Percentiles rank a stretch among this genome's conserved stretches.
Conservation (phyloP, 2,797 vertebrate genomes). For the Xenops minutus region DNA sequence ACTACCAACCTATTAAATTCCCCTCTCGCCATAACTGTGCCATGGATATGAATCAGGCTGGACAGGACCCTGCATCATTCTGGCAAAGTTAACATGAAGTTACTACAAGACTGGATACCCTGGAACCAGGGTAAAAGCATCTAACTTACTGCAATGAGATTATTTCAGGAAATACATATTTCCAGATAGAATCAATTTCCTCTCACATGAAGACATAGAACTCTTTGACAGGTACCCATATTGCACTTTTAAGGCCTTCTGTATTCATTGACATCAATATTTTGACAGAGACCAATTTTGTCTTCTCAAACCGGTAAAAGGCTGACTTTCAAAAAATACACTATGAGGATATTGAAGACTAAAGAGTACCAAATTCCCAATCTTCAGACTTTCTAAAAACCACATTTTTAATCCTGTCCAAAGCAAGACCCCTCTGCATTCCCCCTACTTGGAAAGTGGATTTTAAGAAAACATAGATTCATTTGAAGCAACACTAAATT, state of each 20-base stretch:
- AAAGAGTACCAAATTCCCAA: neutral
- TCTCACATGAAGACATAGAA: neutral
- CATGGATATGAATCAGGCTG: neutral
- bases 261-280: neutral
- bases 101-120: neutral
- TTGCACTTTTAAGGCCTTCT: neutral
- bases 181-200: slow-evolving; percentile 46
- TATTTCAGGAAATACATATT: slow-evolving; percentile 21
- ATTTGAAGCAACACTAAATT: neutral
- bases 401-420: neutral
- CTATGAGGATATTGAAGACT: neutral
- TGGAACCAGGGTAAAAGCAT: slow-evolving; percentile 1
- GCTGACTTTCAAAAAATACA: neutral
- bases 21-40: neutral
- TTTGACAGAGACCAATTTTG: neutral
- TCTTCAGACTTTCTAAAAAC: neutral
- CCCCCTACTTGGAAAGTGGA: neutral
- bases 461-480: neutral
- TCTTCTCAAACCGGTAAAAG: slow-evolving; percentile 11
- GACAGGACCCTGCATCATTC: slow-evolving; percentile 15
- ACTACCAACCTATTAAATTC: neutral
- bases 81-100: slow-evolving; percentile 28
- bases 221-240: neutral
- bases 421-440: neutral
- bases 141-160: slow-evolving; percentile 15